Base-by-base conservation (phyloP, 2,113 vertebrate genomes). In the Psittacula cyanocephala region DNA sequence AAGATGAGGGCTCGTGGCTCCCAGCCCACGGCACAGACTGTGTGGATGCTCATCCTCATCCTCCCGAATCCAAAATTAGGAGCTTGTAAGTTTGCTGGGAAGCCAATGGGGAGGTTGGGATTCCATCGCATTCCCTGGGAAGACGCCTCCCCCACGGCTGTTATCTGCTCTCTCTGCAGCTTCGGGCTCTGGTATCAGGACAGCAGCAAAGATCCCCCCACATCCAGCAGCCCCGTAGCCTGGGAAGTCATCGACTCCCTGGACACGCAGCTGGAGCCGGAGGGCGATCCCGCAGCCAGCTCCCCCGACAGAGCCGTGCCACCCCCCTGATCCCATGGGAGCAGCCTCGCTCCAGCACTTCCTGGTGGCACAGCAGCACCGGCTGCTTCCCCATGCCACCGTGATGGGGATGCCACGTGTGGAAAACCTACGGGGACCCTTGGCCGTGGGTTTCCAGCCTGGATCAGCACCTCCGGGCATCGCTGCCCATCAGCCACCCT, bases 131-230 rank as follows among this genome's bases (percentile, higher is more conserved):
- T n/a, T 75, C 41, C 69, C 49, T 65, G 44, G 23, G 68, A 60
- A 86, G 18, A 16, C 43, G 75, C 25, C 88, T 60, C 72, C 28
- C 78, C 81, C 74, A 62, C 35, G 8, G 60, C 46, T 5, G 4
- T 33, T 95, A 55, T 86, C 90, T 97, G 78, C 68, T 95, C 68
- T 96, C 88, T 76, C 91, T 86, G 81, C 96, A 99, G 99, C 93
- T 99, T 99, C 96, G 98, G 98, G 75, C 98, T 98, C 63, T 98
- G 99, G 98, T 99, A 98, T 52, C 97, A 96, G 31, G 96, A 97
- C 93, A 65, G 84, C 84, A 91, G 86, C 94, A 91, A 89, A 49
- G 98, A 98, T 24, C 69, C 97, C 93, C 59, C 96, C 68, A 3
- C 77, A 4, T 65, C 87, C 87, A 86, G 90, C 97, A 97, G 94